These are phyloP conservation scores for Geopemphigus sp. DNA, from an alignment of 1,140 invertebrate species.

Conservation along the genomic window DNA sequence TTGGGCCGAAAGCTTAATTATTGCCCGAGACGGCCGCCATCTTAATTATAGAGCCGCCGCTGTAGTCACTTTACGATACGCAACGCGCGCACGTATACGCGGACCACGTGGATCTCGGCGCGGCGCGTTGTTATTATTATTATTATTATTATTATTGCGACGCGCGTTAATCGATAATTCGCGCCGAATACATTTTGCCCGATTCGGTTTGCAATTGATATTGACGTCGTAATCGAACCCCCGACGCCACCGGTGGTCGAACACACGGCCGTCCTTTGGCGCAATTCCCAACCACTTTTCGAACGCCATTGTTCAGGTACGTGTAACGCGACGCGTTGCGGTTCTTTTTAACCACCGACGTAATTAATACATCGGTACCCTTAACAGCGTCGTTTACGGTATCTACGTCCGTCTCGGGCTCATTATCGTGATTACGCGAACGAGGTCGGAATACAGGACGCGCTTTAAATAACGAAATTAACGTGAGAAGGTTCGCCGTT, in stretches of 20 bases:
- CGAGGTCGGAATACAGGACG: neutral
- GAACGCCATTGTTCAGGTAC: too few relatives aligned
- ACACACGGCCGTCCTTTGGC: too few relatives aligned
- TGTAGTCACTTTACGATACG: slow-evolving; percentile 7
- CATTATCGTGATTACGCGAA: neutral
- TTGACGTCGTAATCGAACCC: neutral
- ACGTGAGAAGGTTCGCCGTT: neutral
- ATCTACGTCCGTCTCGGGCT: too few relatives aligned
- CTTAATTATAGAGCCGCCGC: slow-evolving; percentile 18
- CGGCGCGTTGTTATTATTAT: too few relatives aligned
- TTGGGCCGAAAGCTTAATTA: slow-evolving; percentile 30
- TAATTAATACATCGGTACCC: too few relatives aligned
- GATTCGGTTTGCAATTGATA: neutral
- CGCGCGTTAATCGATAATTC: neutral
- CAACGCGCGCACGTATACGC: too few relatives aligned
- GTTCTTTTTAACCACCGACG: too few relatives aligned
- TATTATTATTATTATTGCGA: too few relatives aligned
- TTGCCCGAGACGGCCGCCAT: slow-evolving; percentile 27
- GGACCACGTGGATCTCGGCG: neutral
- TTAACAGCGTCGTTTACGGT: too few relatives aligned
- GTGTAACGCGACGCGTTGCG: too few relatives aligned
- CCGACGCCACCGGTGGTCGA: neutral
- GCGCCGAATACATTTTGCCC: neutral
- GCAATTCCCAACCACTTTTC: neutral
- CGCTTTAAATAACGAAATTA: slow-evolving; percentile 2